Base-by-base conservation (phyloP, 2,888 invertebrate species). In the Meghimatium bilineatum region DNA sequence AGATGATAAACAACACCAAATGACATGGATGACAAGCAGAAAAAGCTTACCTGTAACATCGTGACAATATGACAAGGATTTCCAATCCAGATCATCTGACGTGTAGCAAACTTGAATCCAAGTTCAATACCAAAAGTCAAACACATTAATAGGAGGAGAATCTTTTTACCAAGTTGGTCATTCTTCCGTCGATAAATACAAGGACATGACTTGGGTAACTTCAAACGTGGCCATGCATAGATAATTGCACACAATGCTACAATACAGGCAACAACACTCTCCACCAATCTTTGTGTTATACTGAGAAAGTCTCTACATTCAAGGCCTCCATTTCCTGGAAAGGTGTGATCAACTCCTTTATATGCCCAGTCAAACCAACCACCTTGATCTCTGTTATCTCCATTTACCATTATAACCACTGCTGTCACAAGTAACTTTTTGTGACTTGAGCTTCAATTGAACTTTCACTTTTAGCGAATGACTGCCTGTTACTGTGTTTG, bases 51-150 rank as follows among this genome's bases (percentile, higher is more conserved):
- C 96, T 98, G 98, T 93, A 97, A 95, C 92, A 97, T 96, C 84
- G 98, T 98, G 86, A 97, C 97, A 85, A 99, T 95, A 95, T 99
- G 99, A 94, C 99, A 99, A 74, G 99, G 99, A 95, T 99, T 99
- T 89, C 98, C 95, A 89, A 98, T 95, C 95, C 97, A 99, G 94
- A 99, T 97, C 94, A 98, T 96, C 93, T 98, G 98, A 91, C 96
- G 95, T 83, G 97, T 97, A 82, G 97, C 96, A 94, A 98, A 96
- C 94, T 99, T 99, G 94, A 98, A 98, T 85, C 98, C 98, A 92
- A 99, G 96, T 95, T 99, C 98, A 95, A 98, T 96, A 85, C 98
- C 98, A 95, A 98, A 97, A 88, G 97, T 95, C 85, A 97, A 94
- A 83, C 97, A 96, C 95, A 98, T 96, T 80, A 96, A 93, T 83